Evolutionary conservation across 2,113 vertebrate genomes (phyloP), one percentile per base, ranked within the genome.

Genomic region (Triplophysa dalaica): DNA sequence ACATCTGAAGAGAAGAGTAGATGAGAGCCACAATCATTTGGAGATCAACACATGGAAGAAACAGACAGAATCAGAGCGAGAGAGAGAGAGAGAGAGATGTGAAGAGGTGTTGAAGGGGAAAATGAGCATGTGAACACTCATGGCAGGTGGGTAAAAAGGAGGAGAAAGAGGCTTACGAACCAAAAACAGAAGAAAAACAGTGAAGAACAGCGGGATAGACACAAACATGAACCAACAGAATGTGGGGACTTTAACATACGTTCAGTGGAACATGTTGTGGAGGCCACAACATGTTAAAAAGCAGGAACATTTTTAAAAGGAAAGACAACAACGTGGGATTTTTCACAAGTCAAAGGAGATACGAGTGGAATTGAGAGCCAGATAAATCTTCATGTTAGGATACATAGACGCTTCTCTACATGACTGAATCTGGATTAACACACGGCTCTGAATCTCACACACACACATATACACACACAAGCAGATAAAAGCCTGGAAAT

Each of bases 271-370:
- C n/a, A n/a, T n/a, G n/a, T n/a, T n/a, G n/a, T n/a, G n/a, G n/a
- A n/a, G n/a, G n/a, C n/a, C 33, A 6, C 50, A 81, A 50, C 80
- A 63, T 38, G 50, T 68, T 50, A 54, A n/a, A 62, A 16, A 33
- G 43, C 6, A 26, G 69, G 68, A 81, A 77, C 61, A 66, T 80
- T 83, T 75, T 80, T 72, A 80, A 48, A 62, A 74, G 56, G 45
- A 43, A 62, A 70, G 66, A 78, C 61, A 67, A 78, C 73, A 12
- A 63, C 48, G 56, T 5, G 11, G 38, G 33, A 26, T 70, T 75
- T 67, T 22, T 70, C 21, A 64, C 50, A 22, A 29, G 48, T 24
- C 14, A 52, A 61, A 77, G 68, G 67, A 77, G 62, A 82, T 67
- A 48, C 10, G 29, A 73, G 63, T 62, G 19, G n/a, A 74, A 73